Base-by-base conservation (phyloP, 2,888 invertebrate genomes). In the Byasa hedistus region DNA sequence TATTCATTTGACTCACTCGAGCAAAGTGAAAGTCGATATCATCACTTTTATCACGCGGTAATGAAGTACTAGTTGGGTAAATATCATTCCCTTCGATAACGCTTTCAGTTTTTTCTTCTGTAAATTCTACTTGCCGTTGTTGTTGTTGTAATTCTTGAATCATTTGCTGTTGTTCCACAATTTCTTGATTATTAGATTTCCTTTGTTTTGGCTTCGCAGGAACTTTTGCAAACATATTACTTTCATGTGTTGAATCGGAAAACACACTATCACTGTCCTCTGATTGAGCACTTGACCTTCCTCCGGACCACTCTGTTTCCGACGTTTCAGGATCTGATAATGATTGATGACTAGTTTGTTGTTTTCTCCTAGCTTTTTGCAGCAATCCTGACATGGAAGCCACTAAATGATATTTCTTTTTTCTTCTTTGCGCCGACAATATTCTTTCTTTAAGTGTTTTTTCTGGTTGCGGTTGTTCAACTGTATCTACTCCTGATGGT, bases 361-460 rank as follows among this genome's bases (percentile, higher is more conserved):
- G 93, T 84, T 94, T 94, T 75, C 95, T 85, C 80, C 96, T 96
- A 0, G 97, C 97, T 88, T 97, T 97, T 82, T 96, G 96, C 73
- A 97, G 88, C 69, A 97, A 94, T 24, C 96, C 96, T 1, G 96
- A 96, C 86, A 97, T 95, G 0, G 97, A 97, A 0, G 96, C 95
- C 0, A 96, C 96, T 63, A 97, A 91, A 7, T 95, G 94, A 73
- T 96, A 95, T 79, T 96, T 96, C 82, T 96, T 96, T 86, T 96
- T 96, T 77, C 95, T 94, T 75, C 92, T 81, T 72, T 92, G 91
- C 7, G 91, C 90, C 19, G 89, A 88, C 68, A 91, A 73, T 71
- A 91, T 85, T 75, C 91, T 82, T 80, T 91, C 91, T 76, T 91
- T 91, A 51, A 91, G 76, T 56, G 89, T 70, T 83, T 89, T 84